Conservation (phyloP, 2,797 vertebrate genomes). For the Gambusia yucatana region DNA sequence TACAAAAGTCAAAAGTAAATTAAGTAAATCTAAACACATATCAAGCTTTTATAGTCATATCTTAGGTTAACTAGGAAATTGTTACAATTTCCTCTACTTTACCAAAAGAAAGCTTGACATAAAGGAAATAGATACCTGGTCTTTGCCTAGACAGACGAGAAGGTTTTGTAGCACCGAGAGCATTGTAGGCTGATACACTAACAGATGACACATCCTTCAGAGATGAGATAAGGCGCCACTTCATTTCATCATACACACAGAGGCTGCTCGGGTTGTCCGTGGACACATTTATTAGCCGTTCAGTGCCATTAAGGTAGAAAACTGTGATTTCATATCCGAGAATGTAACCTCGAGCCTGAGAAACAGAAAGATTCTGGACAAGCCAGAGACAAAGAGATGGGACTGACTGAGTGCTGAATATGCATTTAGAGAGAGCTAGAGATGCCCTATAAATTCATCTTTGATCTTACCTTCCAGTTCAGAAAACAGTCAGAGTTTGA, state of each 20-base stretch:
- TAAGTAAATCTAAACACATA: neutral
- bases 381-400: slow-evolving; percentile 2
- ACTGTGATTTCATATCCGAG: slow-evolving; percentile 62
- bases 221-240: slow-evolving; percentile 41
- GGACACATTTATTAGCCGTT: slow-evolving; percentile 34
- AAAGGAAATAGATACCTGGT: slow-evolving; percentile 46
- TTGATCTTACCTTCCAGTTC: slow-evolving; percentile 76
- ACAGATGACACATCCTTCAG: slow-evolving; percentile 50
- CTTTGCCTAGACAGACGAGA: slow-evolving; percentile 45
- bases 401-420: neutral
- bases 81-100: neutral
- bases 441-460: neutral
- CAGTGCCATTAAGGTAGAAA: slow-evolving; percentile 22
- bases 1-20: neutral
- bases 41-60: neutral
- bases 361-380: slow-evolving; percentile 64
- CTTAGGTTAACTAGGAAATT: neutral
- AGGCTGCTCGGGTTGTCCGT: neutral
- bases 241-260: slow-evolving; percentile 18
- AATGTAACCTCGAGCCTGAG: slow-evolving; percentile 66
- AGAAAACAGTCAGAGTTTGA: slow-evolving; percentile 62
- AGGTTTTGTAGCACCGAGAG: slow-evolving; percentile 46
- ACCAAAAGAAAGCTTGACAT: neutral
- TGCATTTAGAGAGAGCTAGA: neutral
- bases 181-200: slow-evolving; percentile 61